These are phyloP conservation scores for Palaemon carinicauda DNA, from an alignment of 1,140 invertebrate genomes.

Conservation along the genomic window DNA sequence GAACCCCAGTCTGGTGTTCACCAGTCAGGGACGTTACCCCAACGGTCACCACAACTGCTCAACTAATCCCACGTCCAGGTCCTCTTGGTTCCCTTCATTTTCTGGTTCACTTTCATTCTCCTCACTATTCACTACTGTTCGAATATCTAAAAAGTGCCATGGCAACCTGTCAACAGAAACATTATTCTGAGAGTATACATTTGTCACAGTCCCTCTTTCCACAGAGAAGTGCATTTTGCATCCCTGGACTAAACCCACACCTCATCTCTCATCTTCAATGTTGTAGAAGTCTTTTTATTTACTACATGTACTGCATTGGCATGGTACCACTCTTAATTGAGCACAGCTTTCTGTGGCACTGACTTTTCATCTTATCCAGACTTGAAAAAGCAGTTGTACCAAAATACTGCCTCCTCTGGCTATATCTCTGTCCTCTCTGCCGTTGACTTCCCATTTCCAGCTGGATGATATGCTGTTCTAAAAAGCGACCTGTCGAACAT, in stretches of 20 bases:
- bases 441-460: conserved; percentile 18
- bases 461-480: background rate
- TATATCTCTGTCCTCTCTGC: background rate
- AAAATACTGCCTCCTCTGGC: background rate
- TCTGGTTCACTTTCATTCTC: too few species aligned
- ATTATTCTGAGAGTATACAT: background rate
- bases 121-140: background rate
- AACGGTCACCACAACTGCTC: too few species aligned
- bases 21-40: too few species aligned
- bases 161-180: background rate
- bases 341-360: background rate
- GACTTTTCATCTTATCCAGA: background rate
- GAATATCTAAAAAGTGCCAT: background rate
- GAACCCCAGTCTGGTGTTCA: too few species aligned
- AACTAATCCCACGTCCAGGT: too few species aligned
- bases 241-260: background rate
- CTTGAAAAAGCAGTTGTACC: background rate
- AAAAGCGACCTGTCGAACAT: conserved; percentile 13
- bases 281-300: background rate
- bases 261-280: background rate
- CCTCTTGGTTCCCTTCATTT: too few species aligned
- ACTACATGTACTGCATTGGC: background rate
- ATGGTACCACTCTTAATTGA: background rate
- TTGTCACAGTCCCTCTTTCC: background rate
- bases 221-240: background rate